These are phyloP conservation scores for Drosophila ironensis DNA, from an alignment of 1,140 invertebrate species.

Conservation along the genomic window DNA sequence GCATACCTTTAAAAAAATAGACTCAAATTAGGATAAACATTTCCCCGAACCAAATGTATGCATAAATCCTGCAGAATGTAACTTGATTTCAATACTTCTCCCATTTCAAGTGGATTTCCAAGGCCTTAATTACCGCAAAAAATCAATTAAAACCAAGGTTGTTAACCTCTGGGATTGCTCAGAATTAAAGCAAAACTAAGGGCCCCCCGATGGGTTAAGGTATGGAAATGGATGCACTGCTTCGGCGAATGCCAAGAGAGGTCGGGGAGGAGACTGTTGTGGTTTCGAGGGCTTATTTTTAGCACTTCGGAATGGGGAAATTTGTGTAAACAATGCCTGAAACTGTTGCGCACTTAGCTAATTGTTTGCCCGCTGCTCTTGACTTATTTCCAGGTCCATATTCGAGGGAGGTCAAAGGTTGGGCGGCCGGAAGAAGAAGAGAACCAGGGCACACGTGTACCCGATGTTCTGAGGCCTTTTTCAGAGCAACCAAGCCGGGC, in stretches of 20 bases:
- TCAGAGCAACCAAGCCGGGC: conserved; percentile 10
- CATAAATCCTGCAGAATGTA: too few species aligned
- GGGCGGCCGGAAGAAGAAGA: not conserved
- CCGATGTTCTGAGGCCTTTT: too few species aligned
- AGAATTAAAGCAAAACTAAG: too few species aligned
- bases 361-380: conserved; percentile 23
- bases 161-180: too few species aligned
- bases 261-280: conserved; percentile 6
- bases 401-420: conserved; percentile 31
- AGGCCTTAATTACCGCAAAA: too few species aligned
- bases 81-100: too few species aligned
- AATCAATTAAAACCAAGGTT: too few species aligned
- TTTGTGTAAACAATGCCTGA: conserved; percentile 24
- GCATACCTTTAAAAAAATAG: too few species aligned
- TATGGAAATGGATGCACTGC: conserved; percentile 38
- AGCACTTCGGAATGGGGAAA: conserved; percentile 27
- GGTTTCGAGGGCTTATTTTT: conserved; percentile 32
- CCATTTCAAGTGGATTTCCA: too few species aligned
- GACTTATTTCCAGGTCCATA: conserved; percentile 19
- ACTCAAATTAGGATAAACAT: too few species aligned
- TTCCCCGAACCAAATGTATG: too few species aligned
- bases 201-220: conserved; percentile 9
- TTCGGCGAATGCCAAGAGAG: too few species aligned
- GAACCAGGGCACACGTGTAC: conserved; percentile 24
- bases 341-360: conserved; percentile 32